These are phyloP conservation scores for Zaprionus kolodkinae DNA, from an alignment of 1,140 invertebrate genomes.

Conservation along the genomic window DNA sequence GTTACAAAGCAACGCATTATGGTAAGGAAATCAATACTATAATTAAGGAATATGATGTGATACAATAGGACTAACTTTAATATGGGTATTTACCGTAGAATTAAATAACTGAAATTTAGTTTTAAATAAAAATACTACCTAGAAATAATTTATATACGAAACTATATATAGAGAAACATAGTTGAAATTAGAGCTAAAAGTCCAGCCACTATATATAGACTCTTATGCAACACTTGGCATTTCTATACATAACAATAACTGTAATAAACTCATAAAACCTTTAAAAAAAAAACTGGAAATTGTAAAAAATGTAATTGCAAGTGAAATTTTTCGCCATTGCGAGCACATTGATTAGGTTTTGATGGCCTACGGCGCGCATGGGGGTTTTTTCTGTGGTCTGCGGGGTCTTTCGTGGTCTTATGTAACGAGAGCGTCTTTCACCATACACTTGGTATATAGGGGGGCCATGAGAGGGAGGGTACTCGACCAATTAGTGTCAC, in stretches of 20 bases:
- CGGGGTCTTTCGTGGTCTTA: neutral
- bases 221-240: neutral
- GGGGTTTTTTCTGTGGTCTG: neutral
- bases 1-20: neutral
- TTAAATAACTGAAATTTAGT: too few species aligned
- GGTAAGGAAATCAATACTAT: neutral
- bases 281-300: neutral
- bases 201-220: neutral
- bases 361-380: constrained; percentile 25
- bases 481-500: constrained; percentile 45
- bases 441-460: neutral
- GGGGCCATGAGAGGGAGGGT: neutral
- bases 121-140: too few species aligned
- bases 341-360: constrained; percentile 35
- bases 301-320: constrained; percentile 8
- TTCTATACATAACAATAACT: neutral
- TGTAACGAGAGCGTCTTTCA: constrained; percentile 15
- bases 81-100: too few species aligned
- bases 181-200: too few species aligned
- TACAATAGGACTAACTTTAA: too few species aligned
- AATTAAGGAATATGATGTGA: neutral
- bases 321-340: constrained; percentile 8
- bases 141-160: too few species aligned
- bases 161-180: neutral
- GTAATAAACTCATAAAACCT: neutral